Evolutionary conservation across 2,797 vertebrate species (phyloP).

Genomic region (Macropus fuliginosus): DNA sequence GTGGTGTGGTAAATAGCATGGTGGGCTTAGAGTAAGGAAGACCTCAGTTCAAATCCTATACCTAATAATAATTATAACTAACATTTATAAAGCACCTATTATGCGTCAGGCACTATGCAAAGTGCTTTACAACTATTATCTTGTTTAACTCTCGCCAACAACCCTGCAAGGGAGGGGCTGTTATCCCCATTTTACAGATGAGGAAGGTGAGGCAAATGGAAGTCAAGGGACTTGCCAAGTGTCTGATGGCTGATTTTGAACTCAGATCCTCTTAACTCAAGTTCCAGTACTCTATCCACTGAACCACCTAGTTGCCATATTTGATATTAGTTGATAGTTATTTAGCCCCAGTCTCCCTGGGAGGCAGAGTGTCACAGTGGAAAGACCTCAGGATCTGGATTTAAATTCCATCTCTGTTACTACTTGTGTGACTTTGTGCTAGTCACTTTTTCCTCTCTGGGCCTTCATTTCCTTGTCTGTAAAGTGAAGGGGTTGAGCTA

Average conservation of each 20-base stretch:
- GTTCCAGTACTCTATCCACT: background rate
- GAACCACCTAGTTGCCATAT: background rate
- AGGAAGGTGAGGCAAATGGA: background rate
- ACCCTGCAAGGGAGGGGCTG: background rate
- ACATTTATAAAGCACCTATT: background rate
- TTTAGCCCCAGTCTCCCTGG: background rate
- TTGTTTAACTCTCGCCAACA: background rate
- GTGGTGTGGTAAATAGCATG: background rate
- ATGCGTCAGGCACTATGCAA: background rate
- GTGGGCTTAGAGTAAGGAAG: background rate
- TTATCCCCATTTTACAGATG: background rate
- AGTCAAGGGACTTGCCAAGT: background rate
- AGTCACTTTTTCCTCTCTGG: background rate
- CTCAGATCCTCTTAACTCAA: background rate
- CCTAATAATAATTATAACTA: background rate
- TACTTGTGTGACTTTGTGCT: too few relatives aligned
- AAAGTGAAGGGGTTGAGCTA: background rate
- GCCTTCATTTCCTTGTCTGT: background rate
- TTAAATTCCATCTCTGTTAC: background rate
- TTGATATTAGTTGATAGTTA: background rate
- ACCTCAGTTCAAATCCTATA: background rate
- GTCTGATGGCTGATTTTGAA: background rate
- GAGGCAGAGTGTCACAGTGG: background rate
- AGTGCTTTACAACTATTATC: background rate
- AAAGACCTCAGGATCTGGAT: background rate